Evolutionary conservation across 1,140 invertebrate species (phyloP).

Genomic region (honey bee (Apis mellifera)): Amel_HAv3.1 CM009944.2:2011001-2011500

Average conservation of each 20-base stretch:
- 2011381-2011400: too few relatives aligned
- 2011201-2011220: background rate
- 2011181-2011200: background rate
- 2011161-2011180: background rate
- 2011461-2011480: too few relatives aligned
- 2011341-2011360: too few relatives aligned
- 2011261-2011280: background rate
- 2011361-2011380: too few relatives aligned
- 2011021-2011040: constrained; percentile 65
- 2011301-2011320: background rate
- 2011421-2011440: too few relatives aligned
- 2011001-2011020: constrained; percentile 41
- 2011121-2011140: constrained; percentile 46
- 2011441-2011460: too few relatives aligned
- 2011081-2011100: constrained; percentile 49
- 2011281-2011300: too few relatives aligned
- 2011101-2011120: constrained; percentile 40
- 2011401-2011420: too few relatives aligned
- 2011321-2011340: background rate
- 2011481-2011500: too few relatives aligned
- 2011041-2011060: constrained; percentile 58
- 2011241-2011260: background rate
- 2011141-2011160: background rate
- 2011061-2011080: background rate
- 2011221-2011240: background rate